Percentiles rank a stretch among this genome's conserved stretches.
Evolutionary conservation across 1,140 invertebrate genomes (phyloP).

Genomic region (Phthorimaea operculella): DNA sequence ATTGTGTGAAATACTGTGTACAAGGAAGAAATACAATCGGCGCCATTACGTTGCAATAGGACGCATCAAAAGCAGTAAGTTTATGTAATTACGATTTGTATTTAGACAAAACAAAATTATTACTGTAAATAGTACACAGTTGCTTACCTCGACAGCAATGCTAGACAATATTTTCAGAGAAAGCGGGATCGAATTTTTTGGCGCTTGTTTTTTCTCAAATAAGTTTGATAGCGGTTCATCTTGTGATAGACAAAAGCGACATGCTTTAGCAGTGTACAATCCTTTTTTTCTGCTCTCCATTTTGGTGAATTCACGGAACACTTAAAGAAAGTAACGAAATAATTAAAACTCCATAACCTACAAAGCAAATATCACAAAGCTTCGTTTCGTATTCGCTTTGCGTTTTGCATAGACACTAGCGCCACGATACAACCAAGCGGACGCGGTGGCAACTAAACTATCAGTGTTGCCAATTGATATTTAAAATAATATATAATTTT

Average conservation of each 20-base stretch:
- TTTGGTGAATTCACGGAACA: conserved; percentile 19
- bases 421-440: conserved; percentile 17
- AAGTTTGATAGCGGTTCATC: conserved; percentile 73
- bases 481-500: neutral
- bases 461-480: neutral
- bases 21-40: conserved; percentile 16
- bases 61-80: no score
- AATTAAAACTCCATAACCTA: conserved; percentile 38
- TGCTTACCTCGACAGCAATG: conserved; percentile 77
- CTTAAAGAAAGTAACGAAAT: neutral
- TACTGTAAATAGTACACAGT: no score
- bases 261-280: conserved; percentile 72
- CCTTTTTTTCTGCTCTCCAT: conserved; percentile 73
- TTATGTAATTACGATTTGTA: no score
- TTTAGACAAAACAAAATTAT: no score
- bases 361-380: neutral
- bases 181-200: conserved; percentile 71
- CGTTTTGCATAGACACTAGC: conserved; percentile 19
- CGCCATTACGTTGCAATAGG: conserved; percentile 24
- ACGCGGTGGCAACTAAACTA: neutral
- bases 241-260: conserved; percentile 76
- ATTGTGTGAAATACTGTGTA: neutral
- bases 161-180: conserved; percentile 80
- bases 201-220: conserved; percentile 69
- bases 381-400: neutral